Percentiles rank a stretch among this genome's conserved stretches.
phyloP scores from a whole-genome alignment of 2,888 invertebrate species.

The Phragmatobia fuliginosa region DNA sequence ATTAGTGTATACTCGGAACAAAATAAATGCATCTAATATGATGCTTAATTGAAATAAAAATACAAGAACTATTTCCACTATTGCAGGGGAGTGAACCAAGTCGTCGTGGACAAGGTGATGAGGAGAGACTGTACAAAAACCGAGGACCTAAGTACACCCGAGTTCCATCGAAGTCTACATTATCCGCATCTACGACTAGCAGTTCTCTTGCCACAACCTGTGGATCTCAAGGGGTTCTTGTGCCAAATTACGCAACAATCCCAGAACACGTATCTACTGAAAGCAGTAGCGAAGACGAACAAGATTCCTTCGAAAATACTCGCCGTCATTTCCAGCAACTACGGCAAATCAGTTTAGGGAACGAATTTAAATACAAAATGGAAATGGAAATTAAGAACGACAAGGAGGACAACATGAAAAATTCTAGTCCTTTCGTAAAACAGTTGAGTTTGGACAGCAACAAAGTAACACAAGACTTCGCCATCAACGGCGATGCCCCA shows the following conservation, averaged over 20 bases:
- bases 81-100: slow-evolving; percentile 79
- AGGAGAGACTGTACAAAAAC: slow-evolving; percentile 76
- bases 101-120: slow-evolving; percentile 79
- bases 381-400: slow-evolving; percentile 89
- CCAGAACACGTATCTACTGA: slow-evolving; percentile 78
- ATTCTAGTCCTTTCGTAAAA: slow-evolving; percentile 87
- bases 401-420: slow-evolving; percentile 87
- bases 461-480: slow-evolving; percentile 83
- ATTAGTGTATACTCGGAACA: slow-evolving; percentile 48
- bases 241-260: slow-evolving; percentile 78
- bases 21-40: slow-evolving; percentile 20
- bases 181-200: slow-evolving; percentile 87
- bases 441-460: slow-evolving; percentile 87
- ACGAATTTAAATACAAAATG: slow-evolving; percentile 87
- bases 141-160: slow-evolving; percentile 82
- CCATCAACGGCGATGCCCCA: slow-evolving; percentile 74
- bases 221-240: slow-evolving; percentile 80
- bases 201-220: slow-evolving; percentile 87
- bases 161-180: slow-evolving; percentile 81
- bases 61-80: slow-evolving; percentile 39
- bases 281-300: slow-evolving; percentile 84
- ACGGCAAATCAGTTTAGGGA: slow-evolving; percentile 88
- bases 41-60: slow-evolving; percentile 6
- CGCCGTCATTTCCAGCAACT: slow-evolving; percentile 88
- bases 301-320: slow-evolving; percentile 85